Evolutionary conservation across 2,888 invertebrate genomes (phyloP).

Genomic region (Ophraella communa): DNA sequence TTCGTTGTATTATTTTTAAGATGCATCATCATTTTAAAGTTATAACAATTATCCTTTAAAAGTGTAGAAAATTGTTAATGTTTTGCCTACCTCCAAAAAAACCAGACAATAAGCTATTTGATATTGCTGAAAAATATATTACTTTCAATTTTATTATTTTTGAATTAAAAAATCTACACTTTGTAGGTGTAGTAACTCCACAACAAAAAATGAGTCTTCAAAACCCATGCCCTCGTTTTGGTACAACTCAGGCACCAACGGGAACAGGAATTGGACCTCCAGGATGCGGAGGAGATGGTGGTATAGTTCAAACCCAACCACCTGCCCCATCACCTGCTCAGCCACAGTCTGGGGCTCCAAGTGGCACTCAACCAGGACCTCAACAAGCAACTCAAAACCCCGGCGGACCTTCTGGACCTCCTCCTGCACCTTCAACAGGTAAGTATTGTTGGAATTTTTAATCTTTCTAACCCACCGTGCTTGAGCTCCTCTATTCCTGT

Average conservation of each 20-base stretch:
- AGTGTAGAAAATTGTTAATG: no score
- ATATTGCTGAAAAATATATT: neutral
- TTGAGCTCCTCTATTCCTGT: neutral
- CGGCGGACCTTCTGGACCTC: slow-evolving; percentile 48
- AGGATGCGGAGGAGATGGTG: slow-evolving; percentile 66
- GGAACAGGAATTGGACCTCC: slow-evolving; percentile 60
- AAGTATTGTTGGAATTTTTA: slow-evolving; percentile 26
- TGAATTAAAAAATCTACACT: slow-evolving; percentile 13
- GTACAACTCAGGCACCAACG: slow-evolving; percentile 52
- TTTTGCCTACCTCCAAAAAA: no score
- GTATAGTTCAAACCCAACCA: slow-evolving; percentile 77
- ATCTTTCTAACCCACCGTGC: neutral
- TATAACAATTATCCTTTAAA: no score
- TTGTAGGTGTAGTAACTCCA: slow-evolving; percentile 63
- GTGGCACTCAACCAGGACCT: slow-evolving; percentile 66
- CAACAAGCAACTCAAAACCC: slow-evolving; percentile 62
- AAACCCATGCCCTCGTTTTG: slow-evolving; percentile 51
- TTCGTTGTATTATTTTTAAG: no score
- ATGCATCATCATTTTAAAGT: no score
- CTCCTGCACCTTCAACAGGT: slow-evolving; percentile 60
- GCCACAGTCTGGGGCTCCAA: slow-evolving; percentile 76
- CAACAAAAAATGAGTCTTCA: slow-evolving; percentile 58
- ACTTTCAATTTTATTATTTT: neutral
- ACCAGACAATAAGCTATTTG: no score
- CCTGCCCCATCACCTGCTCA: slow-evolving; percentile 80